These are phyloP conservation scores for Myopa testacea DNA, from an alignment of 2,888 invertebrate species.

Conservation along the genomic window DNA sequence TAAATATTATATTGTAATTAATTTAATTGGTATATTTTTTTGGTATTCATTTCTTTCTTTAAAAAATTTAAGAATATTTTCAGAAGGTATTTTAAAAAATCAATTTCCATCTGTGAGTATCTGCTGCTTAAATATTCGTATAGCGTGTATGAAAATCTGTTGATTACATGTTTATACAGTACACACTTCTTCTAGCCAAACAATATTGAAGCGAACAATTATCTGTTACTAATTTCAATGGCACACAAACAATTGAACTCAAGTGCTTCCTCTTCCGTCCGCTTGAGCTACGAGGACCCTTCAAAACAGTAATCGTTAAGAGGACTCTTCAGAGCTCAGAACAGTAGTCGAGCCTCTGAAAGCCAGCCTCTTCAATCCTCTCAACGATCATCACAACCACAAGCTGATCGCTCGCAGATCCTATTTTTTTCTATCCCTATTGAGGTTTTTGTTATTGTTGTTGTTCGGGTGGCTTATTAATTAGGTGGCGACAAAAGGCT, in stretches of 20 bases:
- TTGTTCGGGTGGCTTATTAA: constrained; percentile 41
- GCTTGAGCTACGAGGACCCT: neutral
- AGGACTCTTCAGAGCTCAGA: neutral
- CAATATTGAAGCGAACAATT: neutral
- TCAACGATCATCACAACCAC: neutral
- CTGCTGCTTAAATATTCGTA: no score
- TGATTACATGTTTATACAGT: no score
- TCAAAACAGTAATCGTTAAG: no score
- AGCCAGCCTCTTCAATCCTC: no score
- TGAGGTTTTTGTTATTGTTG: neutral
- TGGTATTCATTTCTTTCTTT: no score
- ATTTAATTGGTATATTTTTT: no score
- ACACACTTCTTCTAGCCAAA: no score
- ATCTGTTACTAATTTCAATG: neutral
- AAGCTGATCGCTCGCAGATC: neutral
- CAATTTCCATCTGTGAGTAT: no score
- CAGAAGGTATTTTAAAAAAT: no score
- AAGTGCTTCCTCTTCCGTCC: constrained; percentile 18
- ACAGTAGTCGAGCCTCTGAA: neutral
- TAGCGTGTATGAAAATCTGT: no score
- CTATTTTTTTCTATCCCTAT: neutral
- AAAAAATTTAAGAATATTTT: no score
- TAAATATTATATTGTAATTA: no score
- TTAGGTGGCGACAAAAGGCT: constrained; percentile 55
- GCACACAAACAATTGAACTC: constrained; percentile 6